phyloP scores from a whole-genome alignment of 2,797 vertebrate species.

The Pristis pectinata region DNA sequence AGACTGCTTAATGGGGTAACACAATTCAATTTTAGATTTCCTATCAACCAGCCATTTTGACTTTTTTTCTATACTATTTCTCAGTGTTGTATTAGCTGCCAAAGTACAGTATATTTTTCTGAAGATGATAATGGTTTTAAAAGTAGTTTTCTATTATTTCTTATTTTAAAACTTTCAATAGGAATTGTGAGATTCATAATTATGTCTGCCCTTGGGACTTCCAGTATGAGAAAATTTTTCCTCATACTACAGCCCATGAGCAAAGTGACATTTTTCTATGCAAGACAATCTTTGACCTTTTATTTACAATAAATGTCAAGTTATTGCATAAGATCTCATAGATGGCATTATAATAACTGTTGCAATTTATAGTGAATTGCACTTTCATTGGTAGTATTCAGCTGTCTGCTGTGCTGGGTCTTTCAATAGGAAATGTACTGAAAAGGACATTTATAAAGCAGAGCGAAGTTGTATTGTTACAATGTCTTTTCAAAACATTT shows the following conservation, averaged over 20 bases:
- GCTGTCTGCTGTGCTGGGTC: neutral
- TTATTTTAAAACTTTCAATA: neutral
- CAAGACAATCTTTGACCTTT: neutral
- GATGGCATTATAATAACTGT: neutral
- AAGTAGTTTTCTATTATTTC: slow-evolving; percentile 24
- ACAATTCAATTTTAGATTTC: neutral
- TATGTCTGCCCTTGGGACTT: neutral
- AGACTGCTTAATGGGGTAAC: neutral
- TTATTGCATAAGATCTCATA: neutral
- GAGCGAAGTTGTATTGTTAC: neutral
- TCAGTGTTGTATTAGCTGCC: neutral
- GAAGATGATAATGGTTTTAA: slow-evolving; percentile 15
- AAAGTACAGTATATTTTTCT: neutral
- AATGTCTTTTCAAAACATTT: neutral
- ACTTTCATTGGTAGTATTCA: neutral
- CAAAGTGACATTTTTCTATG: neutral
- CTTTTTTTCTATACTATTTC: neutral
- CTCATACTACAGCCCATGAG: neutral
- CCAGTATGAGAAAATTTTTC: neutral
- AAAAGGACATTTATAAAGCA: neutral
- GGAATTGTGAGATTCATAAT: neutral
- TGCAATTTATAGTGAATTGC: neutral
- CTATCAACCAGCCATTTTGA: neutral
- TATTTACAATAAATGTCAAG: slow-evolving; percentile 23
- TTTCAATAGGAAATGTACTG: neutral